Evolutionary conservation across 2,888 invertebrate genomes (phyloP).

Genomic region (Cyaniris semiargus): DNA sequence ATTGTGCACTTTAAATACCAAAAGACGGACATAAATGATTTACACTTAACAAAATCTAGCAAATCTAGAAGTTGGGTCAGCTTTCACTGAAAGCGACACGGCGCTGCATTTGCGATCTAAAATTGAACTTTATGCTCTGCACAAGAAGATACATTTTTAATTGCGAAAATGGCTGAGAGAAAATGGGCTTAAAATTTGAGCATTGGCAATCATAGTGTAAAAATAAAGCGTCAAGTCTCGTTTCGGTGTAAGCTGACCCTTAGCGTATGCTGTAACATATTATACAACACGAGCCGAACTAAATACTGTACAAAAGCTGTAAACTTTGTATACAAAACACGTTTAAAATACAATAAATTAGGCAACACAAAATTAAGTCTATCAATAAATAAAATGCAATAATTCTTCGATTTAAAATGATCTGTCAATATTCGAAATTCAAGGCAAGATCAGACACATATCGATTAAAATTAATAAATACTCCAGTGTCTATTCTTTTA

Average conservation of each 20-base stretch:
- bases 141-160: not conserved
- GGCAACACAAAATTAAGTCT: conserved; percentile 62
- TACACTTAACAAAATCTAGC: conserved; percentile 55
- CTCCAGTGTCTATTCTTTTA: conserved; percentile 31
- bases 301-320: conserved; percentile 63
- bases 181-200: not conserved
- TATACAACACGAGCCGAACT: conserved; percentile 37
- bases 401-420: conserved; percentile 20
- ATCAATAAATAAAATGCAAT: conserved; percentile 44
- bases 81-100: not conserved
- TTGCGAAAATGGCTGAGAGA: not conserved
- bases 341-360: conserved; percentile 73
- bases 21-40: conserved; percentile 36
- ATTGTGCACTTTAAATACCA: conserved; percentile 43
- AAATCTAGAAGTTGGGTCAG: conserved; percentile 57
- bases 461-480: conserved; percentile 38
- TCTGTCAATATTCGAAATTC: conserved; percentile 32
- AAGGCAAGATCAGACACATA: conserved; percentile 69
- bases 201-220: not conserved
- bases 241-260: not conserved
- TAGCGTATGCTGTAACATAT: conserved; percentile 34
- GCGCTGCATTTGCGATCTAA: not conserved
- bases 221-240: not conserved
- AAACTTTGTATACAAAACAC: conserved; percentile 66
- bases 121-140: not conserved